Conservation (phyloP, 1,140 invertebrate genomes). For the Globodera rostochiensis region DNA sequence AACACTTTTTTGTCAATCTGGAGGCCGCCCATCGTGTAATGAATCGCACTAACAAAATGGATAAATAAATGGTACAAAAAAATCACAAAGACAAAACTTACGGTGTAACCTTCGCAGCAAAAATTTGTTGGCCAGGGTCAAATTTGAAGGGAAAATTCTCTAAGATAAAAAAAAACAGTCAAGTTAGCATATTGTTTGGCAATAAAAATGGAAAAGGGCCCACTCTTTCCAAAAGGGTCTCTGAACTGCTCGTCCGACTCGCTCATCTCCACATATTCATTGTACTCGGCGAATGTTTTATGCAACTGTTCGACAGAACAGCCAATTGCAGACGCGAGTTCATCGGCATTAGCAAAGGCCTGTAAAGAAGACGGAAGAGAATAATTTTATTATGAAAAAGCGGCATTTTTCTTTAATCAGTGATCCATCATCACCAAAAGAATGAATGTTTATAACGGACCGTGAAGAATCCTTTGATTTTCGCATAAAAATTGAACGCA, state of each 20-base stretch:
- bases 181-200: background rate
- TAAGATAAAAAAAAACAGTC: slow-evolving; percentile 3
- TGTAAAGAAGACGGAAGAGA: slow-evolving; percentile 31
- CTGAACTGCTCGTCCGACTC: slow-evolving; percentile 31
- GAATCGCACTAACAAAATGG: slow-evolving; percentile 48
- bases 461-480: slow-evolving; percentile 62
- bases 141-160: slow-evolving; percentile 60
- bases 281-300: slow-evolving; percentile 58
- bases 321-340: slow-evolving; percentile 48
- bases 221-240: slow-evolving; percentile 61
- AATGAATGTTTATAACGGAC: slow-evolving; percentile 30
- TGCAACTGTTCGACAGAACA: slow-evolving; percentile 33
- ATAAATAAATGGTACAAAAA: background rate
- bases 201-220: background rate
- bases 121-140: slow-evolving; percentile 52
- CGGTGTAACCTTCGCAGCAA: slow-evolving; percentile 62
- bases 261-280: slow-evolving; percentile 46
- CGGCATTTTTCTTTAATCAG: background rate
- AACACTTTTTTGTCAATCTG: slow-evolving; percentile 57
- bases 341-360: slow-evolving; percentile 55
- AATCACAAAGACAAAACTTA: background rate
- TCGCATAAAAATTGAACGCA: slow-evolving; percentile 65
- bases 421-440: background rate
- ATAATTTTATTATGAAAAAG: no score
- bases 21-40: slow-evolving; percentile 66